phyloP scores from a whole-genome alignment of 92 coral and sea anemone species.

The Hydrozoanthus gracilis region DNA sequence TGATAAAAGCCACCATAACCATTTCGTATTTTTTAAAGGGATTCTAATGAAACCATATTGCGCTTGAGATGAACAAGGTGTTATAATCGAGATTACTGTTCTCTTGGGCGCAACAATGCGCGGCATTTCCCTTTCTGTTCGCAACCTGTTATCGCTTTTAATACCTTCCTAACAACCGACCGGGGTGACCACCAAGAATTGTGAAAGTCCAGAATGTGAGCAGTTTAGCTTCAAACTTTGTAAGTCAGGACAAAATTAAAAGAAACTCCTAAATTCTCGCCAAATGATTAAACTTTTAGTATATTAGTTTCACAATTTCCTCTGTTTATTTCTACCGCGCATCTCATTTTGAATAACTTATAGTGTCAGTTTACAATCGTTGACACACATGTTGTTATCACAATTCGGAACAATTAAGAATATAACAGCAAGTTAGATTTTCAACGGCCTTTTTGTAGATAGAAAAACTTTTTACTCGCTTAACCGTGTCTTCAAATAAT shows the following conservation, averaged over 20 bases:
- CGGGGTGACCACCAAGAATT: neutral
- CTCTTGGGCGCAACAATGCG: slow-evolving; percentile 17
- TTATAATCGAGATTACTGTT: slow-evolving; percentile 32
- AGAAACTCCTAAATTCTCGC: too few relatives aligned
- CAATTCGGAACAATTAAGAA: slow-evolving; percentile 24
- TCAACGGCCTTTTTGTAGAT: slow-evolving; percentile 17
- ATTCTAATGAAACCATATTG: slow-evolving; percentile 18
- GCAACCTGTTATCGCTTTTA: slow-evolving; percentile 40
- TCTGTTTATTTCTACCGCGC: neutral
- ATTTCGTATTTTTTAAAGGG: neutral
- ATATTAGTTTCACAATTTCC: too few relatives aligned
- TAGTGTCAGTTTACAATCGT: slow-evolving; percentile 38
- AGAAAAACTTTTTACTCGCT: neutral
- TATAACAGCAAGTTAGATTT: slow-evolving; percentile 13
- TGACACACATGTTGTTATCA: slow-evolving; percentile 42
- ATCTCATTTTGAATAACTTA: neutral
- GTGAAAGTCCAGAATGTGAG: slow-evolving; percentile 7
- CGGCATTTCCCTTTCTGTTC: slow-evolving; percentile 52
- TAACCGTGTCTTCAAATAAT: neutral
- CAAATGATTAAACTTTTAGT: too few relatives aligned
- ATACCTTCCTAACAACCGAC: slow-evolving; percentile 23
- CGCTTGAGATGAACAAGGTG: slow-evolving; percentile 41
- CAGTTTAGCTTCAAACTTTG: neutral
- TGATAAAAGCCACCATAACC: neutral
- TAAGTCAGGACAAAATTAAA: too few relatives aligned